Evolutionary conservation across 1,140 invertebrate species (phyloP).

Genomic region (Habropoda laboriosa): DNA sequence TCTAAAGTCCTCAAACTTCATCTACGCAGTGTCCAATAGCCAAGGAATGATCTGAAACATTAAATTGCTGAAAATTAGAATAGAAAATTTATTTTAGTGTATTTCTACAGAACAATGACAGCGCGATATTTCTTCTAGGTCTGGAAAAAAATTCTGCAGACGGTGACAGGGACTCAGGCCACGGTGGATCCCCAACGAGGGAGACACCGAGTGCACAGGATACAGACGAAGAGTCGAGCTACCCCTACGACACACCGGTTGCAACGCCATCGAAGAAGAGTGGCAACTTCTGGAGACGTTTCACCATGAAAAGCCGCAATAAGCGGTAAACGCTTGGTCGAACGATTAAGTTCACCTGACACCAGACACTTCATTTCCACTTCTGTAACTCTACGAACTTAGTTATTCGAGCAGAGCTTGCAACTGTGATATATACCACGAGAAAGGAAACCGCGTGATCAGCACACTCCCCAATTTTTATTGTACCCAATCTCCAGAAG

Average conservation of each 20-base stretch:
- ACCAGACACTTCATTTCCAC: conserved; percentile 41
- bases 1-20: too few species aligned
- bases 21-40: too few species aligned
- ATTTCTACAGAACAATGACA: too few species aligned
- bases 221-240: conserved; percentile 78
- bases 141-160: conserved; percentile 81
- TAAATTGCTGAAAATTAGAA: too few species aligned
- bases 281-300: conserved; percentile 87
- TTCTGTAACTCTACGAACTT: conserved; percentile 61
- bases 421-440: conserved; percentile 78
- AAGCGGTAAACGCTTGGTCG: conserved; percentile 83
- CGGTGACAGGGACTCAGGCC: conserved; percentile 83
- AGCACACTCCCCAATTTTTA: conserved; percentile 10
- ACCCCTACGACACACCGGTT: conserved; percentile 77
- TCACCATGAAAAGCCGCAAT: conserved; percentile 87
- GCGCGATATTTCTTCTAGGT: too few species aligned
- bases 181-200: conserved; percentile 81
- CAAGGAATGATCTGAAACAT: too few species aligned
- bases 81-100: too few species aligned
- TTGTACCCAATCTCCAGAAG: conserved; percentile 45
- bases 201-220: conserved; percentile 77
- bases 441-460: conserved; percentile 66
- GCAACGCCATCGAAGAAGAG: conserved; percentile 82
- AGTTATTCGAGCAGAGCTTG: conserved; percentile 74
- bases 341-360: not conserved